Base-by-base conservation (phyloP, 2,113 vertebrate genomes). In the Vulpes lagopus region DNA sequence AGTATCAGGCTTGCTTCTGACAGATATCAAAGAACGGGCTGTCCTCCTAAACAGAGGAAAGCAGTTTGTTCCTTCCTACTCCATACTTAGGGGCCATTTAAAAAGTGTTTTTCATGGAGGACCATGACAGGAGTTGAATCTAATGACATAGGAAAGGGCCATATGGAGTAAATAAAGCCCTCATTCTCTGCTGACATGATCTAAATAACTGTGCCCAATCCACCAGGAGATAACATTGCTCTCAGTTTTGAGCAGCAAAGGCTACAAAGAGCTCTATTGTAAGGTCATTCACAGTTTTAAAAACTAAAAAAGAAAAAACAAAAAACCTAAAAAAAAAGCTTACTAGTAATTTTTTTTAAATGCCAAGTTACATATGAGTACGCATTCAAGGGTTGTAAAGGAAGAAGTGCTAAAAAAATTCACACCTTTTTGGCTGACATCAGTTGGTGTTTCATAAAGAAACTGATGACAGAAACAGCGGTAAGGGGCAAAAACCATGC, bases 371-470 rank as follows among this genome's bases (percentile, higher is more conserved):
- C 15, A 60, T 62, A 91, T 62, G 73, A 91, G 79, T 81, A 59
- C 11, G 69, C n/a, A 0, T 2, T 0, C 0, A 84, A 91, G 35
- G 95, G 35, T 81, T 65, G 95, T 93, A 98, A 98, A 86, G 85
- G 86, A 97, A 95, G 97, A 97, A 69, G 89, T 97, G 83, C 85
- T 97, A 93, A 97, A 95, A 71, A 57, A 71, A 1, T 91, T 99
- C 97, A 94, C 98, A 98, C 96, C 96, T 98, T 96, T 97, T 88
- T 79, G 53, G 78, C 22, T 98, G 43, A 20, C 96, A 92, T 91
- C 98, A 92, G 82, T 96, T 97, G 81, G 23, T 78, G 96, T 78
- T 96, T 92, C 97, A 94, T 88, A 69, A 96, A 98, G 98, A 97
- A 98, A 97, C 22, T 88, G 98, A 83, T 95, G 97, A 97, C n/a